phyloP scores from a whole-genome alignment of 2,888 invertebrate genomes.

The Boloria euphrosyne region DNA sequence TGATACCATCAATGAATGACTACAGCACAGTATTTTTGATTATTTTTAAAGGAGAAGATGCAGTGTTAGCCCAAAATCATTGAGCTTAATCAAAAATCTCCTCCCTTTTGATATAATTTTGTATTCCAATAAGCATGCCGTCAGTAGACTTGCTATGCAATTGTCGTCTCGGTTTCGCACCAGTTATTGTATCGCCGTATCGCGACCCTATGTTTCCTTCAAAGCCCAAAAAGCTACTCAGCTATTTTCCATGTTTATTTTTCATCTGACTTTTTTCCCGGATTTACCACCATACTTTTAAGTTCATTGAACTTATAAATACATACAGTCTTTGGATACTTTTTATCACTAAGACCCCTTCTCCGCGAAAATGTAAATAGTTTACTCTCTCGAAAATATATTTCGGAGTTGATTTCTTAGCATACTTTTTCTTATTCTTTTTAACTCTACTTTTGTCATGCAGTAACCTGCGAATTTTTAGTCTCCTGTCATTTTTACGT shows the following conservation, averaged over 20 bases:
- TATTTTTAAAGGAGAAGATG: constrained; percentile 8
- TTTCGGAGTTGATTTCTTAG: constrained; percentile 69
- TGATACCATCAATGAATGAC: constrained; percentile 26
- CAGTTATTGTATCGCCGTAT: neutral
- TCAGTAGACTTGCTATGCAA: constrained; percentile 48
- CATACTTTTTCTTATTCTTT: constrained; percentile 53
- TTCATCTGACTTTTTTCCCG: constrained; percentile 72
- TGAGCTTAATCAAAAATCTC: neutral
- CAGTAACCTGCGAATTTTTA: constrained; percentile 30
- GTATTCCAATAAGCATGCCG: constrained; percentile 44
- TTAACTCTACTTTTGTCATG: constrained; percentile 33
- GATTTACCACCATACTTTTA: constrained; percentile 66
- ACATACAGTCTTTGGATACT: constrained; percentile 81
- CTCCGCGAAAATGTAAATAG: constrained; percentile 75
- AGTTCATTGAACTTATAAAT: constrained; percentile 77
- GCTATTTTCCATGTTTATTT: constrained; percentile 56
- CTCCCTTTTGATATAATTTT: constrained; percentile 38
- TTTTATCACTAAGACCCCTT: constrained; percentile 78
- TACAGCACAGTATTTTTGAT: constrained; percentile 35
- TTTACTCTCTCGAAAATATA: constrained; percentile 78
- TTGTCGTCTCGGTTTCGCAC: constrained; percentile 33
- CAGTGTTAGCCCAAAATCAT: neutral
- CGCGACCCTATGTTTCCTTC: constrained; percentile 36
- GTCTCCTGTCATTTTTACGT: constrained; percentile 36
- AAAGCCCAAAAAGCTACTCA: constrained; percentile 51